Conservation (phyloP, 1,140 invertebrate genomes). For the Brachionus manjavacas region DNA sequence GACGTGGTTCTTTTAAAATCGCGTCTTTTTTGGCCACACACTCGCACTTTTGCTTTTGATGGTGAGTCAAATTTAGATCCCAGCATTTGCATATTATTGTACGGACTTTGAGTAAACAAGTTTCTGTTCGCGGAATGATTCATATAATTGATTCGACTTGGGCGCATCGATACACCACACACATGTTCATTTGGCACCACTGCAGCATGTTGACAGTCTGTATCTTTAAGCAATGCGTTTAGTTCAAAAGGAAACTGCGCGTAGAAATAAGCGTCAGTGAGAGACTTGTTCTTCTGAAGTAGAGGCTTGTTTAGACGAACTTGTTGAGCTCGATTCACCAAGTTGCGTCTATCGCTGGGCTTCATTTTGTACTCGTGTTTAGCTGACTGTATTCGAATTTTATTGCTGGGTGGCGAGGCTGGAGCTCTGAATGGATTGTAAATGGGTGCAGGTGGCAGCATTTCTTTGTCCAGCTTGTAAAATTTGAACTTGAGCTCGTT, state of each 20-base stretch:
- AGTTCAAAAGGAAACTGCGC: not conserved
- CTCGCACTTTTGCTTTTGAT: not conserved
- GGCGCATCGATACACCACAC: not conserved
- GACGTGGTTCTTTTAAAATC: conserved; percentile 15
- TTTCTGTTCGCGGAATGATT: not conserved
- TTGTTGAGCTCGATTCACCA: not conserved
- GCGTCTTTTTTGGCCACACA: not conserved
- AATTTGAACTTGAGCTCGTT: conserved; percentile 32
- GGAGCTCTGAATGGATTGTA: not conserved
- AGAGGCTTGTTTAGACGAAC: not conserved
- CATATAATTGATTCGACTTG: not conserved
- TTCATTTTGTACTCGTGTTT: not conserved
- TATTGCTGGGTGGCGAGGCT: not conserved
- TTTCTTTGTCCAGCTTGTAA: conserved; percentile 22
- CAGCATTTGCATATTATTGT: not conserved
- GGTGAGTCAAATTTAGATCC: not conserved
- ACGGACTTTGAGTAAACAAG: not conserved
- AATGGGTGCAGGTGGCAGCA: not conserved
- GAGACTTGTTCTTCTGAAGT: not conserved
- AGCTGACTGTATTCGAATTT: not conserved
- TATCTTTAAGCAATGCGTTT: not conserved
- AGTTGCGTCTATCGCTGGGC: not conserved
- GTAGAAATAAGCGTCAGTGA: not conserved
- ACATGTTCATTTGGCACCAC: not conserved
- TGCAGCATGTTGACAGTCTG: not conserved